These are phyloP conservation scores for Botia almorhae DNA, from an alignment of 2,797 vertebrate species.

Conservation along the genomic window DNA sequence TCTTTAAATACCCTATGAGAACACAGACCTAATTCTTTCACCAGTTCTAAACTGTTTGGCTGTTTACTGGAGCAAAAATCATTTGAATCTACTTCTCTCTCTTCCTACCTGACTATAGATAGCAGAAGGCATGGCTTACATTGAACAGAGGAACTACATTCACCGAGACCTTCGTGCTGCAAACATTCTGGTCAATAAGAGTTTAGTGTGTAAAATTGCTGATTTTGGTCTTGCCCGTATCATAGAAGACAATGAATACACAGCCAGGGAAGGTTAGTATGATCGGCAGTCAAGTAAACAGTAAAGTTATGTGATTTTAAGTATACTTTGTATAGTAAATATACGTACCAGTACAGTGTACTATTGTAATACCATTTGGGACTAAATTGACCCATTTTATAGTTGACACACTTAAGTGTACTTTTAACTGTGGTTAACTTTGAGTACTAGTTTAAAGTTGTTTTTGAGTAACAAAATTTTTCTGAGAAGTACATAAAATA, in stretches of 20 bases:
- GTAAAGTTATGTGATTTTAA: too few species aligned
- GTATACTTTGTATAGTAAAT: too few species aligned
- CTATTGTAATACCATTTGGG: too few species aligned
- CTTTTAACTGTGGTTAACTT: too few species aligned
- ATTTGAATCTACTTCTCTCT: neutral
- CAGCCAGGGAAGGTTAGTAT: slow-evolving; percentile 88
- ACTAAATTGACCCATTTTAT: too few species aligned
- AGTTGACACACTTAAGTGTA: too few species aligned
- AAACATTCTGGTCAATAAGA: slow-evolving; percentile 91
- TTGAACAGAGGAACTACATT: slow-evolving; percentile 95
- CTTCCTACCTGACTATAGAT: slow-evolving; percentile 72
- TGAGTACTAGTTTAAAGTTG: too few species aligned
- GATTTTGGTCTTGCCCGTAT: slow-evolving; percentile 95
- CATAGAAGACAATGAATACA: slow-evolving; percentile 95
- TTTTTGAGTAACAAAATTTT: too few species aligned
- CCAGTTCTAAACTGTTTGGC: neutral
- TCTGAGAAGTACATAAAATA: too few species aligned
- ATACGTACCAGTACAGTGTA: too few species aligned
- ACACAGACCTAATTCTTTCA: neutral
- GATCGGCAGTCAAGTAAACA: too few species aligned
- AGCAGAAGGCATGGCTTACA: slow-evolving; percentile 97
- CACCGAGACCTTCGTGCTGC: slow-evolving; percentile 94
- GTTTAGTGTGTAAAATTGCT: slow-evolving; percentile 93
- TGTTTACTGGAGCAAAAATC: neutral
- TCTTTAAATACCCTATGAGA: neutral